Evolutionary conservation across 2,797 vertebrate species (phyloP).

Genomic region (Helarctos malayanus): DNA sequence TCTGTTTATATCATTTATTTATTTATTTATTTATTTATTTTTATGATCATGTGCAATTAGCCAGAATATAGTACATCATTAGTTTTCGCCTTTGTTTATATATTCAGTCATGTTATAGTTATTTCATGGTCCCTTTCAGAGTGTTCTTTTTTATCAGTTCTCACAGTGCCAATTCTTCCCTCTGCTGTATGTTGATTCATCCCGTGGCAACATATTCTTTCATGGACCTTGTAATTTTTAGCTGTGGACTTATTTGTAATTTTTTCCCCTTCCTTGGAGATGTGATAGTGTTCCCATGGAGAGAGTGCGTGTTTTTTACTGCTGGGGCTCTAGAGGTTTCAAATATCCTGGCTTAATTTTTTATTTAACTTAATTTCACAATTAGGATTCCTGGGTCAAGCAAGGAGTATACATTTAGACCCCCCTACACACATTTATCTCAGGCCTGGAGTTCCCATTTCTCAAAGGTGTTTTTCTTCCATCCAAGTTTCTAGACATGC

Average conservation of each 20-base stretch:
- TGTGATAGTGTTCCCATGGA: background rate
- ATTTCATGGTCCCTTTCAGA: background rate
- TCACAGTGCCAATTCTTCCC: background rate
- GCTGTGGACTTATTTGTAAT: constrained; percentile 1
- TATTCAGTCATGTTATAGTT: background rate
- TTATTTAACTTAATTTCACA: background rate
- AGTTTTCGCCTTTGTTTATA: background rate
- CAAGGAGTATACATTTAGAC: background rate
- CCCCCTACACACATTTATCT: background rate
- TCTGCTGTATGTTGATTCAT: background rate
- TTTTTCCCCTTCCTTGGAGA: background rate
- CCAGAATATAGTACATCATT: too few relatives aligned
- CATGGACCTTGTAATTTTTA: background rate
- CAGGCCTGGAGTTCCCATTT: background rate
- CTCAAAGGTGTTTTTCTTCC: background rate
- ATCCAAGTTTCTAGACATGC: background rate
- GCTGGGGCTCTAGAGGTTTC: constrained; percentile 5
- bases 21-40: too few relatives aligned
- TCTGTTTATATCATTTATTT: background rate
- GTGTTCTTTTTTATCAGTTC: background rate
- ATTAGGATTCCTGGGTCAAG: constrained; percentile 1
- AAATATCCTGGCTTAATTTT: constrained; percentile 9
- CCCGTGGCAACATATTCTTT: background rate
- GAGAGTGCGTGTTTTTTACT: background rate
- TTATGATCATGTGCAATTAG: too few relatives aligned